A percentile compares a stretch with the other conserved stretches of the same genome.
Conservation (phyloP, 2,113 vertebrate genomes). For the Dasyprocta punctata region DNA sequence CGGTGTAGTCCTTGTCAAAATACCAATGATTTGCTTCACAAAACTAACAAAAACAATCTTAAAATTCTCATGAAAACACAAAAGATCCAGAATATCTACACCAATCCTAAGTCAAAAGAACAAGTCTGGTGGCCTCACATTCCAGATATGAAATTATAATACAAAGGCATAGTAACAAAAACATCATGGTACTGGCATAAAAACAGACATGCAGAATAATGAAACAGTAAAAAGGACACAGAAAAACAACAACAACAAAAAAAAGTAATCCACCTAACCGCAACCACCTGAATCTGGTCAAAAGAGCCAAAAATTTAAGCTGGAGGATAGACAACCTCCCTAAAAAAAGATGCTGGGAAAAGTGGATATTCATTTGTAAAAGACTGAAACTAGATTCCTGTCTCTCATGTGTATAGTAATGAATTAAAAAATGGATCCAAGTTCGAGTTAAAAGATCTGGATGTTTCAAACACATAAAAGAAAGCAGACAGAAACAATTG, state of each 20-base stretch:
- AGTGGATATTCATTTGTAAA: fast-evolving
- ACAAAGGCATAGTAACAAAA: not conserved
- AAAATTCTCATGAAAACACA: not conserved
- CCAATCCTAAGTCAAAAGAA: not conserved
- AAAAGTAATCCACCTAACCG: not conserved
- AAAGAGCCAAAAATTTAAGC: not conserved
- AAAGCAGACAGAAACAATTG: not conserved
- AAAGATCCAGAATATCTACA: not conserved
- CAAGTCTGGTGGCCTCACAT: not conserved
- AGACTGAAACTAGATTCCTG: not conserved
- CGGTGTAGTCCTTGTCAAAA: not conserved
- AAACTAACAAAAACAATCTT: not conserved
- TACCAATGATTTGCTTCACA: not conserved
- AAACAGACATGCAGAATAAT: not conserved
- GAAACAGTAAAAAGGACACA: not conserved
- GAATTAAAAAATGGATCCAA: not conserved
- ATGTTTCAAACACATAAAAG: not conserved
- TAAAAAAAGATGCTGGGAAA: not conserved
- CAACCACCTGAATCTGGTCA: not conserved
- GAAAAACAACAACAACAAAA: not conserved
- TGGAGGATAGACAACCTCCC: not conserved
- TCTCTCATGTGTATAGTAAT: not conserved
- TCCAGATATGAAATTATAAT: not conserved
- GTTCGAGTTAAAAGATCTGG: not conserved
- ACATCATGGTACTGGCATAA: not conserved